A percentile compares a stretch with the other conserved stretches of the same genome.
Evolutionary conservation across 1,140 invertebrate genomes (phyloP).

Genomic region (Drosophila pectinifera): DNA sequence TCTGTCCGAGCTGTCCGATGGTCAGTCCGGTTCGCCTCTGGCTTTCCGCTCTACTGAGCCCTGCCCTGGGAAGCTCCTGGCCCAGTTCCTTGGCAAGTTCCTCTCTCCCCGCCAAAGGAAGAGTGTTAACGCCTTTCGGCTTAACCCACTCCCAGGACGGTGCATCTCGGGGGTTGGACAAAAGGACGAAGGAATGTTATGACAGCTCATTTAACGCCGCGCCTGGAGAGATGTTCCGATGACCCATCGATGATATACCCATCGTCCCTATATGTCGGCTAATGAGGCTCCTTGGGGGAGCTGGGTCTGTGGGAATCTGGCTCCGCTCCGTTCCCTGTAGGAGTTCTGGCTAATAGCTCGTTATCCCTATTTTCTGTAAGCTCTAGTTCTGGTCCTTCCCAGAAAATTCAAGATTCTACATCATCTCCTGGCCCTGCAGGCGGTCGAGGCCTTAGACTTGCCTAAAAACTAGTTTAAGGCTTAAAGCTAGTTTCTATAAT

Average conservation of each 20-base stretch:
- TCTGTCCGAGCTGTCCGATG: conserved; percentile 3
- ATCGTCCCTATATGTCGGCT: conserved; percentile 16
- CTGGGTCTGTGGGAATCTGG: conserved; percentile 12
- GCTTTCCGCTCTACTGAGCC: conserved; percentile 55
- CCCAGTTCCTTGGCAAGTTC: not conserved
- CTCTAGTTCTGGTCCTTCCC: not conserved
- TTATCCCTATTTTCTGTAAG: not conserved
- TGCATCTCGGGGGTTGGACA: conserved; percentile 14
- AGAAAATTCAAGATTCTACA: not conserved
- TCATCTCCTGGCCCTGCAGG: conserved; percentile 2
- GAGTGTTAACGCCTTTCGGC: conserved; percentile 54
- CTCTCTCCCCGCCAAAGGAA: not conserved
- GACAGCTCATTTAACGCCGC: conserved; percentile 74
- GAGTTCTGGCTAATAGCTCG: conserved; percentile 10
- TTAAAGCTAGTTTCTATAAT: not conserved
- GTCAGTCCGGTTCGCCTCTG: conserved; percentile 15
- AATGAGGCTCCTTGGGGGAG: conserved; percentile 33
- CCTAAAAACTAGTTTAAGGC: conserved; percentile 2
- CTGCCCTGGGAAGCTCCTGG: conserved; percentile 45
- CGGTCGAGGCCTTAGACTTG: not conserved
- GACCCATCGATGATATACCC: conserved; percentile 35
- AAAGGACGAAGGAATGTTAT: conserved; percentile 49
- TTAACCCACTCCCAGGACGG: conserved; percentile 25
- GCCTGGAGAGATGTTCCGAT: not conserved
- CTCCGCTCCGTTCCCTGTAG: not conserved